Base-by-base conservation (phyloP, 2,888 invertebrate genomes). In the Aphodius sticticus region DNA sequence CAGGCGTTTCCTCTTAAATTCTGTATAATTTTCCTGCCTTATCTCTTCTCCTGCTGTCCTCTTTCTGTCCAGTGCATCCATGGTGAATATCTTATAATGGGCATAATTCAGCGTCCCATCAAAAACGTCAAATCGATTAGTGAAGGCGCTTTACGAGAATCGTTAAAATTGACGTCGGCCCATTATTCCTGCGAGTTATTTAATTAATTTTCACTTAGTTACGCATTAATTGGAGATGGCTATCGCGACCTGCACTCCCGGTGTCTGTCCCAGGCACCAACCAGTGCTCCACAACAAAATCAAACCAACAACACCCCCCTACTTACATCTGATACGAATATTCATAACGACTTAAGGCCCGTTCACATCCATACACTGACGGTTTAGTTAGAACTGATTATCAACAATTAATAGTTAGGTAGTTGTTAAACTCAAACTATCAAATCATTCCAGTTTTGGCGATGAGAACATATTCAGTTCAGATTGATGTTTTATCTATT, bases 91-190 rank as follows among this genome's bases (percentile, higher is more conserved):
- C 9, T 53, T 53, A 53, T 53, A 53, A 53, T 53, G 53, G 53
- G 6, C 53, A 53, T 53, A 53, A 53, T 53, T 53, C 53, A 53
- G 53, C 53, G 53, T 53, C 53, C 53, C 53, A 53, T 53, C 53
- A 53, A 53, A 53, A 53, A 53, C 53, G 53, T 53, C 53, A 53
- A 53, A 53, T 53, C 53, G 53, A 53, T 53, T 53, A 53, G 53
- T 5, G 53, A 12, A 53, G 53, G 53, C 53, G 53, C 53, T 53
- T 53, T 12, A 9, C 53, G 53, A 53, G 53, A 53, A 53, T 53
- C 53, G 53, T 53, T 53, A 53, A 53, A 53, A 53, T 53, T 53
- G 53, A 53, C 53, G 53, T 53, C 53, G 53, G 53, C 6, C 53
- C 53, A 53, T 53, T 53, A 53, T 53, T 53, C 12, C 53, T 53